Base-by-base conservation (phyloP, 2,113 vertebrate genomes). In the Gobio gobio region DNA sequence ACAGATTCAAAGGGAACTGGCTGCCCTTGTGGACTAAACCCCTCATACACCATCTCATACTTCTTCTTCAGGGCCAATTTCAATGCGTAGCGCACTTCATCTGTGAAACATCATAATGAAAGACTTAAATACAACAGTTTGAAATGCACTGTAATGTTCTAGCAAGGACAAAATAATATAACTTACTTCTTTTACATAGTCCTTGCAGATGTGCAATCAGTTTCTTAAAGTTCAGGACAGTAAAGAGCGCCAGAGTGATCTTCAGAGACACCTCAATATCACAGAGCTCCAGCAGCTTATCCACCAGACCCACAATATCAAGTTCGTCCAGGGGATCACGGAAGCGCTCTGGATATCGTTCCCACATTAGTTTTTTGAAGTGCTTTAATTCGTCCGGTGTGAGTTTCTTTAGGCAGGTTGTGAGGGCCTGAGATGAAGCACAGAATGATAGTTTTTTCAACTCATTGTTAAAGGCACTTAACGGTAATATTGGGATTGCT, bases 291-390 rank as follows among this genome's bases (percentile, higher is more conserved):
- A 95, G 87, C 81, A 95, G 82, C 36, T 87, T 87, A 84, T 94
- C 94, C 59, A 93, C 94, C 3, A 94, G 18, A 82, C 91, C 88
- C 86, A 94, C 43, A n/a, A 91, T 4, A 56, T 95, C 94, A 84
- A 87, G 45, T 66, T 24, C 18, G 70, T 91, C 86, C 7, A 89
- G 85, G 33, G 89, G 56, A 29, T 78, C 86, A 73, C 43, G 90
- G 87, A 94, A 94, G 2, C 66, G 73, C 56, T 92, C 86, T 0
- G 91, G 93, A 88, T 92, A 94, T 59, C 43, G 83, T 14, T 83
- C 87, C 92, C 92, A 92, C 58, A 95, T 86, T 5, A 56, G 78
- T 82, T 2, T 61, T 79, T 92, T 93, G 79, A 95, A 94, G 6
- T 0, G 3, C 12, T 0, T 76, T 0, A 94, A 2, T 0, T 92